Evolutionary conservation across 2,888 invertebrate genomes (phyloP), one percentile per base, ranked within the genome.

Genomic region (Euproctis similis): DNA sequence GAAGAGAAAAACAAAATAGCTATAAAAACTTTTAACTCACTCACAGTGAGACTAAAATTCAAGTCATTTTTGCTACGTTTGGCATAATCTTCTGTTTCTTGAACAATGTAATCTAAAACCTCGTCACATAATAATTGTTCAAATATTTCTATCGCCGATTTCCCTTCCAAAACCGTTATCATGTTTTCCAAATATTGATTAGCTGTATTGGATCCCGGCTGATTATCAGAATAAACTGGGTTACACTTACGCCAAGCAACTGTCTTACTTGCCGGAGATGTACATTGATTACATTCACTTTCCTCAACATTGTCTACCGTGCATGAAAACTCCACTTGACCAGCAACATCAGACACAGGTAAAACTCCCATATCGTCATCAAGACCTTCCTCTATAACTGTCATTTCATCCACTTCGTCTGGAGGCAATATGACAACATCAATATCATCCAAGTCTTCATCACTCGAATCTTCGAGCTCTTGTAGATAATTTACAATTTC

Each of bases 391-490:
- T n/a, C n/a, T n/a, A n/a, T n/a, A n/a, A n/a, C n/a, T n/a, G n/a
- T n/a, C n/a, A n/a, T n/a, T n/a, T n/a, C n/a, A n/a, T n/a, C n/a
- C n/a, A n/a, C n/a, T n/a, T n/a, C n/a, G n/a, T n/a, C n/a, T n/a
- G n/a, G n/a, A n/a, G n/a, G n/a, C n/a, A n/a, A n/a, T n/a, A n/a
- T n/a, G n/a, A n/a, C n/a, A n/a, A n/a, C n/a, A n/a, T 28, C 9
- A 21, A 30, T 30, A n/a, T 30, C 24, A 30, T 24, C 12, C 11
- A 30, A 24, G 8, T 30, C 12, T 9, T 30, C 30, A 30, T 30
- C 19, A 24, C 24, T 24, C 4, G n/a, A 24, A 17, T 30, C 24
- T 30, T 30, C 17, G 4, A 30, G 1, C 5, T 22, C 22, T 22
- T 22, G 22, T 8, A 22, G 22, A 12, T n/a, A n/a, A n/a, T n/a